Evolutionary conservation across 2,888 invertebrate genomes (phyloP), one percentile per base, ranked within the genome.

Genomic region (Tetramorium bicarinatum): DNA sequence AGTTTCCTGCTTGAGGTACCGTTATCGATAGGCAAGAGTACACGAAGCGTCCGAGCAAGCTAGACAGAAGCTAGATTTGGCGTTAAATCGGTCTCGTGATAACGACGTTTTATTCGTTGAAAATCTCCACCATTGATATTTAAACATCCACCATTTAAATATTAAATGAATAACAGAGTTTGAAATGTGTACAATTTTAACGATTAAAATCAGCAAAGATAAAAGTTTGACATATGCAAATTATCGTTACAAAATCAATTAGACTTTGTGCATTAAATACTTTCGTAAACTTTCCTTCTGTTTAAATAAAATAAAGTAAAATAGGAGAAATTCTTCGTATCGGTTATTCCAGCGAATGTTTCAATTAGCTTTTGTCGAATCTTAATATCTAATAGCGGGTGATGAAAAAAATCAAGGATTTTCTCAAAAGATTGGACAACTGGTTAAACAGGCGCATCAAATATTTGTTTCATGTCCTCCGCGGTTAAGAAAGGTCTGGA

Each of bases 401-500:
- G 25, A 41, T 25, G 15, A 44, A 74, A 44, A 59, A 69, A 61
- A 47, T 59, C 0, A 29, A 25, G 18, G 11, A 25, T 76, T 80
- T 49, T 44, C 47, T 18, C 21, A 64, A 76, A 87, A 81, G 83
- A 64, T 87, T 67, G 56, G 66, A 54, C 87, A 71, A 62, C 47
- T 29, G n/a, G 49, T 72, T 18, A 72, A 72, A 41, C 64, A n/a
- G 79, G 38, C 83, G 38, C 71, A 79, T 89, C 75, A 67, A 88
- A 87, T 85, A 85, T 89, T 85, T 82, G 72, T 88, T 82, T 66
- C 62, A 72, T 85, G 86, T 86, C 88, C 84, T 61, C 82, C 85
- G 84, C 75, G 79, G 87, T 89, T 89, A 90, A 90, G 90, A 90
- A 88, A 90, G 88, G 89, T 90, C 89, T 88, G 89, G 88, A 88